Base-by-base conservation (phyloP, 2,797 vertebrate species). In the Delichon dasypus region DNA sequence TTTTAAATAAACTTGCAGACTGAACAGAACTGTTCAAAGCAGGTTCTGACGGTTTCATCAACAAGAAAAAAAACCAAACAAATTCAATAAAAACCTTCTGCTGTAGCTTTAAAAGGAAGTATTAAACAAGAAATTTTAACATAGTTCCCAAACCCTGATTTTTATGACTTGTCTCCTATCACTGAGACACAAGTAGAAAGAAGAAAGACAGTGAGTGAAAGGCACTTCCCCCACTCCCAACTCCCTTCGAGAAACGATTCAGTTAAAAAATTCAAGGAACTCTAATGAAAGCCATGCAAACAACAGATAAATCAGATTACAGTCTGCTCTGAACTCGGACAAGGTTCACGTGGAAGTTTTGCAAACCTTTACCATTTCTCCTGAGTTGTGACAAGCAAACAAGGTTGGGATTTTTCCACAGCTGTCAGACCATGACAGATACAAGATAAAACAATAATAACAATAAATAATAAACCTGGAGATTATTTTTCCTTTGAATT, bases 251-350 rank as follows among this genome's bases (percentile, higher is more conserved):
- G 47, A 72, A 79, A 78, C 0, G 0, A 51, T 85, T 91, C 20
- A 13, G 34, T 65, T 40, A 67, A 93, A 91, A 87, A 84, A 65
- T 40, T 64, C 62, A 55, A 79, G 36, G 74, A 94, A 82, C 74
- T 82, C 74, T 88, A 88, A 90, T 67, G 61, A 89, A 91, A 91
- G 72, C 44, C 85, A 90, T 57, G 36, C 57, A 67, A 87, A 73
- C 51, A 91, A 84, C 55, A 95, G 82, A 78, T 65, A 95, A 94
- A 74, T 51, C 74, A 74, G 83, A 74, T 80, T 67, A 92, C 16
- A 58, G 53, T 36, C 88, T 44, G 48, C 67, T 76, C 73, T 65
- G 53, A 94, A 88, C 64, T 90, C 2, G 2, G 72, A 29, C 65
- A 91, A 77, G 38, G 83, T 77, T 96, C 91, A 94, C 22, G 20